Conservation (phyloP, 2,797 vertebrate genomes). For the Poecilia velifera region DNA sequence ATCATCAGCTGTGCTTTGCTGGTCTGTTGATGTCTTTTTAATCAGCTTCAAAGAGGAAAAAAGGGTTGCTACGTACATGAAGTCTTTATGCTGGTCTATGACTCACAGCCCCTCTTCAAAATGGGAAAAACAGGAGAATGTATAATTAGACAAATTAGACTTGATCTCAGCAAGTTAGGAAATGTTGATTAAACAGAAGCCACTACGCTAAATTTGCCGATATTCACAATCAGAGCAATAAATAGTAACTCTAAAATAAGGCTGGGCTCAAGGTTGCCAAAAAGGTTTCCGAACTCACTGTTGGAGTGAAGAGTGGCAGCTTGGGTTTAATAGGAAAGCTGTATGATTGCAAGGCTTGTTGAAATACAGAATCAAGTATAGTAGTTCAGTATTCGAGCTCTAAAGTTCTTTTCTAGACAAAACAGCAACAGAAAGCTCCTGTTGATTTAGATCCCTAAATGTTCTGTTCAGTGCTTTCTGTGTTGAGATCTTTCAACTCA, state of each 20-base stretch:
- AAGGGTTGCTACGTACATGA: not conserved
- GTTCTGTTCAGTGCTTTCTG: slow-evolving; percentile 36
- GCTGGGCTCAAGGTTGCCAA: not conserved
- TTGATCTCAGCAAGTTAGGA: not conserved
- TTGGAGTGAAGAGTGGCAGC: not conserved
- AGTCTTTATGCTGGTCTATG: not conserved
- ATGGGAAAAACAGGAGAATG: too few species aligned
- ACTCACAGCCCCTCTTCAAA: too few species aligned
- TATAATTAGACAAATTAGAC: not conserved
- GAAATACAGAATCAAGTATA: slow-evolving; percentile 36
- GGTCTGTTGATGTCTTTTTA: not conserved
- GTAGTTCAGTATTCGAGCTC: slow-evolving; percentile 15
- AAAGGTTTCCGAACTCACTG: not conserved
- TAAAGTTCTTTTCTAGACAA: slow-evolving; percentile 16
- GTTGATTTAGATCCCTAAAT: slow-evolving; percentile 20
- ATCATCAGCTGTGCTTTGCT: not conserved
- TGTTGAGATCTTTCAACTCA: slow-evolving; percentile 54
- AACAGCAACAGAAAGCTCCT: slow-evolving; percentile 4
- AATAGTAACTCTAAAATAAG: not conserved
- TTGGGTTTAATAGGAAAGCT: not conserved
- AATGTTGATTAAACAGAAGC: not conserved
- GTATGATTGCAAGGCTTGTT: slow-evolving; percentile 5
- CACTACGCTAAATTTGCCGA: not conserved
- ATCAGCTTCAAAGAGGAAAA: not conserved
- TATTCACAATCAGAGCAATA: not conserved